These are phyloP conservation scores for Salvator merianae DNA, from an alignment of 2,113 vertebrate genomes.

Conservation along the genomic window DNA sequence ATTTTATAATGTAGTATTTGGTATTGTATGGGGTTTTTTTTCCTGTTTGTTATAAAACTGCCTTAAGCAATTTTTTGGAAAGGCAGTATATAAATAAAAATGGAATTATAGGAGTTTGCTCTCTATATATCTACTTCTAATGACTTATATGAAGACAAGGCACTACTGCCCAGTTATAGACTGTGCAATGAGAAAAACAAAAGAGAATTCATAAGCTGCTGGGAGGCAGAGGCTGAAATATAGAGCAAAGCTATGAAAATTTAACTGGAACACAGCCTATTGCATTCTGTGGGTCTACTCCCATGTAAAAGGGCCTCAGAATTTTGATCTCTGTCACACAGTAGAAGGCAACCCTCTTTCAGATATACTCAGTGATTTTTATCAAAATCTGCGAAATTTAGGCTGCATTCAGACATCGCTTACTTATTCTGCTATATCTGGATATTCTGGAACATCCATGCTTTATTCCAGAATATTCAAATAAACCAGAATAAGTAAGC, in stretches of 20 bases:
- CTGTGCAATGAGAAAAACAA: neutral
- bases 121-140: neutral
- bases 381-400: too few relatives aligned
- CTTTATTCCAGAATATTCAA: too few relatives aligned
- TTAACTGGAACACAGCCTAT: neutral
- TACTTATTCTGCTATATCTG: too few relatives aligned
- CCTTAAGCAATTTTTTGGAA: too few relatives aligned
- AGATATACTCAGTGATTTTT: neutral
- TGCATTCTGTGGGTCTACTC: neutral
- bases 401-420: too few relatives aligned
- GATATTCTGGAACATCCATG: too few relatives aligned
- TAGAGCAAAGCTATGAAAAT: neutral
- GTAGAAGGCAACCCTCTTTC: neutral
- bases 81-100: too few relatives aligned
- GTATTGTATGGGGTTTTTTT: too few relatives aligned
- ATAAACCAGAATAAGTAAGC: too few relatives aligned
- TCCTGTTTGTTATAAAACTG: too few relatives aligned
- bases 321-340: too few relatives aligned
- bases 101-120: neutral
- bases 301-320: neutral
- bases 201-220: neutral
- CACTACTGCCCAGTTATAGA: neutral
- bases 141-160: neutral
- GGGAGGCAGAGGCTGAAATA: neutral
- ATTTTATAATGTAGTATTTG: too few relatives aligned